Evolutionary conservation across 2,888 invertebrate species (phyloP), one percentile per base, ranked within the genome.

Genomic region (Toxonevra muliebris): DNA sequence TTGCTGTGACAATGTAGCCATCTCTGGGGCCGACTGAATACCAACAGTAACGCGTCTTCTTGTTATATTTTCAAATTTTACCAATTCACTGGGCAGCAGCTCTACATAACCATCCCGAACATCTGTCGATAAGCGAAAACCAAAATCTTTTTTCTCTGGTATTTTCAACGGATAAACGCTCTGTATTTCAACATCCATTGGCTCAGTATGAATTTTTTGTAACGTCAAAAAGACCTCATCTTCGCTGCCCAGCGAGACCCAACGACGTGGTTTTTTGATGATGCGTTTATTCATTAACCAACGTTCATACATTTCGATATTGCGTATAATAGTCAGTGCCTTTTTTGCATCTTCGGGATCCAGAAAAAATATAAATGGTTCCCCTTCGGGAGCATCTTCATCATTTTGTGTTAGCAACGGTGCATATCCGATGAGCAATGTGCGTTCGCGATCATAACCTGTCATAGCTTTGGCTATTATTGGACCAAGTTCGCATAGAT

Each of bases 31-130:
- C 3, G 88, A 89, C 81, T 93, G 92, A 10, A 87, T 82, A 0
- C 80, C 87, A 11, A 86, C 86, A 70, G 90, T 89, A 11, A 92
- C 86, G 76, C 90, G 86, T 59, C 85, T 87, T 63, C 87, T 87
- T 52, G 82, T 84, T 8, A 92, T 84, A 77, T 88, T 89, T 48
- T 87, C 87, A 69, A 88, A 89, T 17, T 86, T 87, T 11, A 75
- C 65, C 42, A 73, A 76, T 43, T 88, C 88, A 50, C 85, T 87
- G 10, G 90, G 88, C 61, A 87, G 82, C 40, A 93, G 80, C 77
- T 92, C 92, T 67, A 90, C 87, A 74, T 88, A 92, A 12, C 92
- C 92, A 81, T 93, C 92, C 61, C 90, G 86, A 15, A 87, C 87
- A 57, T 89, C 87, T 58, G 87, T 86, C 0, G 88, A 87, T 66